Evolutionary conservation across 1,140 invertebrate genomes (phyloP).

Genomic region (Musca vetustissima): DNA sequence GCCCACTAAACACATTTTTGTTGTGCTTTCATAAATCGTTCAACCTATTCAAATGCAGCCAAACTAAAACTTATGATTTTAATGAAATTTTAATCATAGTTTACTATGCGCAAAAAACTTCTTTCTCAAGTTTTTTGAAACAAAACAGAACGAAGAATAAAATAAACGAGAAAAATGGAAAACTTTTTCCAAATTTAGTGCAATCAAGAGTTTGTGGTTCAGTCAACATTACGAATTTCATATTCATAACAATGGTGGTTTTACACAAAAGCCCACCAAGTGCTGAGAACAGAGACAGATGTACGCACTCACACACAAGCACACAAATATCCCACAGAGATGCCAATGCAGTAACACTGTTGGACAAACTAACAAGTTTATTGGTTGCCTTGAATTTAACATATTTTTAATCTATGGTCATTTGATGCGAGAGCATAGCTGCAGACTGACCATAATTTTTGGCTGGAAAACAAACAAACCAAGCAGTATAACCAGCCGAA

Average conservation of each 20-base stretch:
- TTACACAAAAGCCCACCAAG: no score
- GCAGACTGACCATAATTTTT: conserved; percentile 17
- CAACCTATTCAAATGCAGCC: no score
- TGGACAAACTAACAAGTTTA: no score
- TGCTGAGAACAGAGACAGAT: no score
- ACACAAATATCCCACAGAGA: not conserved
- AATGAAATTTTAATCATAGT: conserved; percentile 17
- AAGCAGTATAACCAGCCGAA: no score
- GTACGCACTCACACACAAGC: not conserved
- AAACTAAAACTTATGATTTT: not conserved
- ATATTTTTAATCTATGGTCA: conserved; percentile 11
- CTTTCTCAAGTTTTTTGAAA: not conserved
- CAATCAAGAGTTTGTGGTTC: conserved; percentile 18
- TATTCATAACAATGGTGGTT: conserved; percentile 4
- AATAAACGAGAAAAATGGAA: not conserved
- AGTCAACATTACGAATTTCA: conserved; percentile 3
- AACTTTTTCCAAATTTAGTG: conserved; percentile 16
- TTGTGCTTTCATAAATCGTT: conserved; percentile 5
- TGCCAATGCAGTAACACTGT: no score
- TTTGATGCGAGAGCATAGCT: conserved; percentile 5
- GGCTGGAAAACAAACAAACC: not conserved
- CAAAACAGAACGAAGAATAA: not conserved
- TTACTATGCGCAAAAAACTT: not conserved
- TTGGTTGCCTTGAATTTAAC: not conserved
- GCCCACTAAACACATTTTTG: no score